phyloP scores from a whole-genome alignment of 2,888 invertebrate species.

The Malachius bipustulatus region DNA sequence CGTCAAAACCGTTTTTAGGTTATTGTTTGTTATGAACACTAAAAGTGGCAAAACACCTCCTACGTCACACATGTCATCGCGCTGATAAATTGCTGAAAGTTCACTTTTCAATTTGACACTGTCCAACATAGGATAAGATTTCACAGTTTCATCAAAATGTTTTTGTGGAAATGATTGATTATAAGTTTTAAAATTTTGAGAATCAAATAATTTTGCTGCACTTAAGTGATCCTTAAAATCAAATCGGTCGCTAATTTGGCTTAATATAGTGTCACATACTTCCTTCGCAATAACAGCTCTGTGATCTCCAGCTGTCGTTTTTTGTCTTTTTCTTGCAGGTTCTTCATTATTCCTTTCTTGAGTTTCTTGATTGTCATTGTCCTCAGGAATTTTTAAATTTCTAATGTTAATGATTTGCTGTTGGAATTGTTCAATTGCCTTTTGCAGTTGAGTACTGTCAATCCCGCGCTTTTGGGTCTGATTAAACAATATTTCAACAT shows the following conservation, averaged over 20 bases:
- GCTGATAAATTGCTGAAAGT: conserved; percentile 18
- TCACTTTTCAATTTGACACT: conserved; percentile 21
- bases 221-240: conserved; percentile 21
- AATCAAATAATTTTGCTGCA: conserved; percentile 20
- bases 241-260: conserved; percentile 18
- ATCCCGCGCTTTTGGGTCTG: conserved; percentile 12
- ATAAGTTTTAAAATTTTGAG: conserved; percentile 18
- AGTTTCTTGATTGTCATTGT: conserved; percentile 9
- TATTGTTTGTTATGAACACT: conserved; percentile 18
- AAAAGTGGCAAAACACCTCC: conserved; percentile 10
- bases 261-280: conserved; percentile 15
- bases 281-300: conserved; percentile 15
- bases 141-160: conserved; percentile 12
- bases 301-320: too few species aligned
- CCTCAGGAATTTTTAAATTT: conserved; percentile 3
- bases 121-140: conserved; percentile 18
- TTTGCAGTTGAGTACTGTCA: conserved; percentile 9
- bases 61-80: conserved; percentile 1
- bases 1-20: conserved; percentile 18
- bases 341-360: conserved; percentile 9
- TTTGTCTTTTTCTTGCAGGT: not conserved
- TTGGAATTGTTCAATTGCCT: not conserved
- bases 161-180: conserved; percentile 17
- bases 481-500: conserved; percentile 15
- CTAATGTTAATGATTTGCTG: conserved; percentile 5